Conservation (phyloP, 2,888 invertebrate genomes). For the Drosophila pseudotalamancana region DNA sequence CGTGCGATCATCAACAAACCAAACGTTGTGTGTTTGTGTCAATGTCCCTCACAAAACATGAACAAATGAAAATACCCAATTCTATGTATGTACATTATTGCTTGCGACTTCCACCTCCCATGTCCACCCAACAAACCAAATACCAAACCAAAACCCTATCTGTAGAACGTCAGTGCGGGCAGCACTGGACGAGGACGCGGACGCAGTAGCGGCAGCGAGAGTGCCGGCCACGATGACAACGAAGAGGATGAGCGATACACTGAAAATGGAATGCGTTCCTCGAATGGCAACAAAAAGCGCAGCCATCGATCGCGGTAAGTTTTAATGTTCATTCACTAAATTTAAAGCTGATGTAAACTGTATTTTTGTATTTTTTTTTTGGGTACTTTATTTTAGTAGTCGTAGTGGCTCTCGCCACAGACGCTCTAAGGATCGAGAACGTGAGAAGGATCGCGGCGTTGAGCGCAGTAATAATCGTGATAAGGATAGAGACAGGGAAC, state of each 20-base stretch:
- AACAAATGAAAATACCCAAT: constrained; percentile 60
- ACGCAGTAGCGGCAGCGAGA: constrained; percentile 53
- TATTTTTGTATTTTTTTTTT: neutral
- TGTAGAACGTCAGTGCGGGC: constrained; percentile 70
- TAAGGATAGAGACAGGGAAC: constrained; percentile 54
- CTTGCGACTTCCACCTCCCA: constrained; percentile 61
- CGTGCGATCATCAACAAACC: constrained; percentile 46
- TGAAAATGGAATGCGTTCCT: constrained; percentile 57
- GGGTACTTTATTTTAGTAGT: constrained; percentile 65
- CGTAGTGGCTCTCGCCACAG: constrained; percentile 71
- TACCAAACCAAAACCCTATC: constrained; percentile 59
- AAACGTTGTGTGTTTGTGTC: constrained; percentile 56
- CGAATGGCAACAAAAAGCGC: constrained; percentile 63
- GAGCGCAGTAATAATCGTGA: constrained; percentile 40
- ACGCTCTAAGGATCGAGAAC: constrained; percentile 68
- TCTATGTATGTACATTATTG: constrained; percentile 76
- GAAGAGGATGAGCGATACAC: constrained; percentile 54
- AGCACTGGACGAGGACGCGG: constrained; percentile 61
- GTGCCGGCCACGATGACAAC: constrained; percentile 56
- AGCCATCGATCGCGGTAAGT: constrained; percentile 64
- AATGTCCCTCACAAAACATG: constrained; percentile 48
- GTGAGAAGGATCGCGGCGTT: constrained; percentile 72
- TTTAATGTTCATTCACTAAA: neutral
- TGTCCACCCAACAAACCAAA: constrained; percentile 51
- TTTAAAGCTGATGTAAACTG: neutral